Base-by-base conservation (phyloP, 2,797 vertebrate species). In the Pangasius macronema region DNA sequence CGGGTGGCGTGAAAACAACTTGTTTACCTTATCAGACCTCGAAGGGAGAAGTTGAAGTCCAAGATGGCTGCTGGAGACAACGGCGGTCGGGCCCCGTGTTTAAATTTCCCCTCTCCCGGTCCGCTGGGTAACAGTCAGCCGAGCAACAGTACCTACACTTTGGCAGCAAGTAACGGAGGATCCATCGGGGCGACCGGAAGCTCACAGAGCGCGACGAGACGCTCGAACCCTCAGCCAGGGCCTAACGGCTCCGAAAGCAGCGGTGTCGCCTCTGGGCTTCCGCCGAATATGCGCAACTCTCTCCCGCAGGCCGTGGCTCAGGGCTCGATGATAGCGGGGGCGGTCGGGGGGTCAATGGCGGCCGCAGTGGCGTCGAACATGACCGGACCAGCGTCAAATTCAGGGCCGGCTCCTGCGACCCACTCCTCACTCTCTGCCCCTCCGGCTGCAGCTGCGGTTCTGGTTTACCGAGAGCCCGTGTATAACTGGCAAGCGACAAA, bases 1-100 rank as follows among this genome's bases (percentile, higher is more conserved):
- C 59, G 85, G 85, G 85, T 86, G 30, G 46, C 2, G 59, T 55
- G 30, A 67, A 42, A 55, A 49, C 36, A 61, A 16, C 42, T 89
- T 91, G 89, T 91, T 91, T 91, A 92, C 82, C 84, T 90, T 57
- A 89, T 87, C 88, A 88, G 87, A 88, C 82, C 63, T 83, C 33
- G 87, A 87, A 90, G 73, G 88, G 85, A 90, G 79, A 91, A 83
- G 61, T 88, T 87, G 91, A 85, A 90, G 86, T 95, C 92, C 95
- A 96, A 96, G 95, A 97, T 97, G 96, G 97, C 97, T 93, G 95
- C 97, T 85, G 97, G 97, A 93, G 96, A 97, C 94, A 96, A 97
- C 95, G 95, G 95, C 91, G 95, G 95, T 91, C 95, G 95, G 93
- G 95, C 95, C 93, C 96, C 96, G 83, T 96, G 96, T 93, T 95